Percentiles rank a stretch among this genome's conserved stretches.
Evolutionary conservation across 2,113 vertebrate species (phyloP).

Genomic region (Pholis gunnellus): DNA sequence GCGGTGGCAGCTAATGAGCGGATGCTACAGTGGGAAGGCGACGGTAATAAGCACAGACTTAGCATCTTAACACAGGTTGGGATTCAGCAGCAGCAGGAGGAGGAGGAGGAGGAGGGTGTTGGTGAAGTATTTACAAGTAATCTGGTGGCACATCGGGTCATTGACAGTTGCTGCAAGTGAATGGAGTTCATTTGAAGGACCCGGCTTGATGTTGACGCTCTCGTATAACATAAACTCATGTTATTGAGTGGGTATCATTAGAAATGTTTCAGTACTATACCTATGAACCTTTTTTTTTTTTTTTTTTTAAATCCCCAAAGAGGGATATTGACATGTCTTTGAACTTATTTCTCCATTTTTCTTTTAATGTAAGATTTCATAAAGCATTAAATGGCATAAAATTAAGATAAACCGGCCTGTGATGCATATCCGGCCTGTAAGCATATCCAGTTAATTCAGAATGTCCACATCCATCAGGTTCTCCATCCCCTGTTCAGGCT

Average conservation of each 20-base stretch:
- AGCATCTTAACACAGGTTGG: slow-evolving; percentile 53
- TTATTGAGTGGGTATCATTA: neutral
- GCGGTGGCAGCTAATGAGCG: slow-evolving; percentile 72
- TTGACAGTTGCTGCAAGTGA: slow-evolving; percentile 30
- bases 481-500: too few relatives aligned
- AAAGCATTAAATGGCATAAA: neutral
- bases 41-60: slow-evolving; percentile 65
- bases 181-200: neutral
- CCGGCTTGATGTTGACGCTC: slow-evolving; percentile 11
- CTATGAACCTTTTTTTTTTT: neutral
- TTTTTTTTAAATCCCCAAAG: too few relatives aligned
- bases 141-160: slow-evolving; percentile 21
- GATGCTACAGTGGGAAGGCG: slow-evolving; percentile 65
- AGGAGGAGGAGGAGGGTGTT: slow-evolving; percentile 16
- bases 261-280: neutral
- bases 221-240: neutral
- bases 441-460: neutral
- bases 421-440: too few relatives aligned
- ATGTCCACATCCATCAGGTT: too few relatives aligned
- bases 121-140: slow-evolving; percentile 44
- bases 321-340: neutral
- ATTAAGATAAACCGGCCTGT: neutral
- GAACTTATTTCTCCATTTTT: neutral
- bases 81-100: slow-evolving; percentile 25
- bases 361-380: neutral